Evolutionary conservation across 2,888 invertebrate species (phyloP), one percentile per base, ranked within the genome.

Genomic region (Dolichopus griseipennis): DNA sequence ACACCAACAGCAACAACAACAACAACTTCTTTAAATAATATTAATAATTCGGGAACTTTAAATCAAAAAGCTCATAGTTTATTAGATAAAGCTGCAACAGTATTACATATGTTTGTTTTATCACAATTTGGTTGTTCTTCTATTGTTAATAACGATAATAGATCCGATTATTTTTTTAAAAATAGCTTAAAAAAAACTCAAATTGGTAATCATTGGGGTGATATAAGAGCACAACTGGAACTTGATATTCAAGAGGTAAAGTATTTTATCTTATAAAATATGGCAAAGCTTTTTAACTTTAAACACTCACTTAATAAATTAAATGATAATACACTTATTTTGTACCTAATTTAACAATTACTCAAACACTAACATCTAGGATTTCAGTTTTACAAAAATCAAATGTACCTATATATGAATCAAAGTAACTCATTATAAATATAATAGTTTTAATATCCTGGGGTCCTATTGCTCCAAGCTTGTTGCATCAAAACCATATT

Each of bases 171-270:
- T 21, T 90, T 90, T 76, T 88, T 89, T 74, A 89, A 88, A 75
- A 94, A 91, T 79, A 88, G 91, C 68, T 85, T 92, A 66, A 96
- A 95, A 79, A 90, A 90, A 73, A 91, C 93, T 33, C 86, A 88
- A 71, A 90, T 90, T 77, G 88, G 91, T 41, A 93, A 95, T 77
- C 97, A 97, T 81, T 99, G 96, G 93, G 97, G 96, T 0, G 98
- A 99, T 81, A 83, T 97, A 68, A 85, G 98, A 72, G 98, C 98
- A 1, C 90, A 91, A 74, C 83, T 99, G 64, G 98, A 99, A 83
- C 79, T 82, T 37, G 81, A 82, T 68, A 80, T 82, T 65, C 82
- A 81, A 70, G 82, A 82, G 69, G 76, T 81, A 21, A 75, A 75
- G n/a, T n/a, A n/a, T n/a, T n/a, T n/a, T n/a, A n/a, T n/a, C n/a